A percentile compares a stretch with the other conserved stretches of the same genome.
These are phyloP conservation scores for Adineta ricciae DNA, from an alignment of 2,888 invertebrate genomes.

Conservation along the genomic window DNA sequence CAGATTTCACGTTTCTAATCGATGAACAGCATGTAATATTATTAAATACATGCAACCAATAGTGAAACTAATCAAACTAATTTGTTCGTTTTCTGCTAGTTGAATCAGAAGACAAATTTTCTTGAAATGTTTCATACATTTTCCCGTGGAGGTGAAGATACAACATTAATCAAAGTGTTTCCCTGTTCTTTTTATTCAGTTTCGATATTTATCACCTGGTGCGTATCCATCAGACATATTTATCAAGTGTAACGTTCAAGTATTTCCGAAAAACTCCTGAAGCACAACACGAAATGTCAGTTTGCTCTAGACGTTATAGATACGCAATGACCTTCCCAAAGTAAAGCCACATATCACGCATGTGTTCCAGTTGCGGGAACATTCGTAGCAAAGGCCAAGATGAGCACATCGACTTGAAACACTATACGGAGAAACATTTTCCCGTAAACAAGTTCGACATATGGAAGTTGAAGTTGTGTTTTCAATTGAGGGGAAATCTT, in stretches of 20 bases:
- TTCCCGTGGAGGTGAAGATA: too few species aligned
- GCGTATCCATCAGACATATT: too few species aligned
- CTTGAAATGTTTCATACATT: too few species aligned
- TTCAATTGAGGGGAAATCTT: neutral
- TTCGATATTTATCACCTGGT: too few species aligned
- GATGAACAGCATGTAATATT: neutral
- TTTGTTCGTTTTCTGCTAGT: too few species aligned
- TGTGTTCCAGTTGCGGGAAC: neutral
- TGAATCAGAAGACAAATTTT: too few species aligned
- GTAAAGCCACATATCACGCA: neutral
- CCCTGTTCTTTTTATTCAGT: too few species aligned
- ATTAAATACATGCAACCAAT: neutral
- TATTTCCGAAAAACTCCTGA: too few species aligned
- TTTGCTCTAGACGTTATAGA: neutral
- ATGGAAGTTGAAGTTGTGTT: too few species aligned
- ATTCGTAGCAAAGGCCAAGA: neutral
- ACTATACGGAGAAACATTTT: neutral
- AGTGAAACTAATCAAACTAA: neutral
- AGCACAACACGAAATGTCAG: neutral
- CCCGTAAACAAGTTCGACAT: neutral
- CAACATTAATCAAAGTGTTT: too few species aligned
- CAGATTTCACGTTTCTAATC: neutral
- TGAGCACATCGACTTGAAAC: neutral
- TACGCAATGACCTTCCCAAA: neutral
- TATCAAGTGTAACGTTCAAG: too few species aligned